Percentiles rank a stretch among this genome's conserved stretches.
phyloP scores from a whole-genome alignment of 1,140 invertebrate species.

The Archivesica marissinica region DNA sequence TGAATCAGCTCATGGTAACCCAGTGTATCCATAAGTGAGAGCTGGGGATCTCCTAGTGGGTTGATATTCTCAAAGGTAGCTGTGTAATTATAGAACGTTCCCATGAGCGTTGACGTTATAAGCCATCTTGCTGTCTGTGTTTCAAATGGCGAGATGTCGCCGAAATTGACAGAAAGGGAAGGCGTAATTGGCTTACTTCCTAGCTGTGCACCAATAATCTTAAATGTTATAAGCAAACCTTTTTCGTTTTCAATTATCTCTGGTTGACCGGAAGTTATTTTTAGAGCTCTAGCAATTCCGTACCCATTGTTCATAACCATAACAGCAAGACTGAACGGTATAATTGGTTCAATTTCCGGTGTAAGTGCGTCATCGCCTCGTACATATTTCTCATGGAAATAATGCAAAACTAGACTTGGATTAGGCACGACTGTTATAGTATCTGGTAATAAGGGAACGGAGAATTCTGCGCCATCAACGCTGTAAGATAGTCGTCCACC shows the following conservation, averaged over 20 bases:
- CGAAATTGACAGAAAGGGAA: slow-evolving; percentile 69
- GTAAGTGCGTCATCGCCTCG: slow-evolving; percentile 66
- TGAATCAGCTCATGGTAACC: slow-evolving; percentile 70
- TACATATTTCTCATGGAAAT: slow-evolving; percentile 70
- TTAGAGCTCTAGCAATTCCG: slow-evolving; percentile 66
- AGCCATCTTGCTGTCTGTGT: slow-evolving; percentile 69
- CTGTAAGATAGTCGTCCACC: slow-evolving; percentile 57
- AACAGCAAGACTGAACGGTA: slow-evolving; percentile 68
- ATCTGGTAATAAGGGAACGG: slow-evolving; percentile 63
- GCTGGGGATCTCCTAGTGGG: slow-evolving; percentile 71
- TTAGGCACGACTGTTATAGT: slow-evolving; percentile 68
- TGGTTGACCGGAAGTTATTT: slow-evolving; percentile 74
- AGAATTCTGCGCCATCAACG: slow-evolving; percentile 58
- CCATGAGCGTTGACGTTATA: slow-evolving; percentile 68
- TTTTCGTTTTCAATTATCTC: slow-evolving; percentile 77
- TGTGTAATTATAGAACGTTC: slow-evolving; percentile 70
- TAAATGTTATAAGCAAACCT: slow-evolving; percentile 70
- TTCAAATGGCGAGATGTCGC: slow-evolving; percentile 65
- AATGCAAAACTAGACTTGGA: slow-evolving; percentile 65
- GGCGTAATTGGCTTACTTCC: slow-evolving; percentile 57
- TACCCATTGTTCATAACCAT: slow-evolving; percentile 69
- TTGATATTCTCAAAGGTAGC: slow-evolving; percentile 75
- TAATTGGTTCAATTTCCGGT: slow-evolving; percentile 22
- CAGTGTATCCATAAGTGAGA: slow-evolving; percentile 69
- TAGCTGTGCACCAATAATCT: slow-evolving; percentile 69